A percentile compares a stretch with the other conserved stretches of the same genome.
phyloP scores from a whole-genome alignment of 2,113 vertebrate genomes.

The Dromiciops gliroides region DNA sequence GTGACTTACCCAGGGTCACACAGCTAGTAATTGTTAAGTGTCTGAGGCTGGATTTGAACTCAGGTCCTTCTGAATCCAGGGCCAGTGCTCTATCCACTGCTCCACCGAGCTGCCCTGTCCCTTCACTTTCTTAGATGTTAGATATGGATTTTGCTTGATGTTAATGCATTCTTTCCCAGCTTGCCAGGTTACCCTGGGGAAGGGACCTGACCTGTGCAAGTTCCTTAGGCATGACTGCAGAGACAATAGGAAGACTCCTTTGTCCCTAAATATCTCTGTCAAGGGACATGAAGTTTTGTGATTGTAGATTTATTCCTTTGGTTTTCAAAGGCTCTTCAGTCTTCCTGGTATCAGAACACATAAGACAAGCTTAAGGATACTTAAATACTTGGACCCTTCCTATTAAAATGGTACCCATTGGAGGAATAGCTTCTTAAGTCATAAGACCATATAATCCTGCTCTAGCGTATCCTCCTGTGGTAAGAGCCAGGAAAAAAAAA shows the following conservation, averaged over 20 bases:
- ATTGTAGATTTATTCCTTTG: not conserved
- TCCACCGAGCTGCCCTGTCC: not conserved
- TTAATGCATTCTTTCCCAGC: not conserved
- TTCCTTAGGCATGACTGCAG: not conserved
- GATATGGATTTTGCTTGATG: not conserved
- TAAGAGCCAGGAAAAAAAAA: not conserved
- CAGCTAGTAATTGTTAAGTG: too few species aligned
- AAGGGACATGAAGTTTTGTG: not conserved
- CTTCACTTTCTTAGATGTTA: not conserved
- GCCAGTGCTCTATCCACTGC: too few species aligned
- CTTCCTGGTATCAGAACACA: not conserved
- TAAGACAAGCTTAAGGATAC: not conserved
- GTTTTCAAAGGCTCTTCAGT: not conserved
- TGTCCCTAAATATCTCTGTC: not conserved
- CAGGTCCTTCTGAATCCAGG: too few species aligned
- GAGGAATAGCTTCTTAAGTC: not conserved
- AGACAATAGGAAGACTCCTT: not conserved
- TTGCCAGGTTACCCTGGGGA: not conserved
- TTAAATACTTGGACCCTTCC: not conserved
- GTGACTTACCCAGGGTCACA: too few species aligned
- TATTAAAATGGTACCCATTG: not conserved
- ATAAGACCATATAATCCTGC: not conserved
- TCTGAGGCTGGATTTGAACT: too few species aligned
- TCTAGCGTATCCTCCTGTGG: not conserved
- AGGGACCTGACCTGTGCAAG: not conserved